These are phyloP conservation scores for Zelostemma sp. DNA, from an alignment of 1,140 invertebrate species.

Conservation along the genomic window DNA sequence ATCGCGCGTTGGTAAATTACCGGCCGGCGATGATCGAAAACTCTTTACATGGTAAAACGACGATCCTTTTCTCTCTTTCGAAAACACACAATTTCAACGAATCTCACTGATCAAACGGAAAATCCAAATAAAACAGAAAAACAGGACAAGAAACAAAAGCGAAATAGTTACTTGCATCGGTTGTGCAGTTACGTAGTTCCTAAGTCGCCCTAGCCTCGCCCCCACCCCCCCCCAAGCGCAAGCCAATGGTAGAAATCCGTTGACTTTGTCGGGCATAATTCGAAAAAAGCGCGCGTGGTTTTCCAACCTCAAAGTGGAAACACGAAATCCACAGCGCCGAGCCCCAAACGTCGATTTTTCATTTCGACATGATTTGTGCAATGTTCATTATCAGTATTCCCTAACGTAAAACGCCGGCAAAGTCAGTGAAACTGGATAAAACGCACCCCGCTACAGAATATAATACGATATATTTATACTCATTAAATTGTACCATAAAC, in stretches of 20 bases:
- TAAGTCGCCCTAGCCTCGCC: constrained; percentile 70
- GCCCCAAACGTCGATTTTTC: constrained; percentile 15
- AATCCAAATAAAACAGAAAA: constrained; percentile 45
- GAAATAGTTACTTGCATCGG: constrained; percentile 70
- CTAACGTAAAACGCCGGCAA: constrained; percentile 8
- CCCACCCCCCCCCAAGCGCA: constrained; percentile 52
- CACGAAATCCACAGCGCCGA: constrained; percentile 17
- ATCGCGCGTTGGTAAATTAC: constrained; percentile 32
- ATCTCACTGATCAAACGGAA: constrained; percentile 2
- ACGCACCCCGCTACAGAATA: constrained; percentile 60
- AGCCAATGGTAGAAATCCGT: constrained; percentile 21
- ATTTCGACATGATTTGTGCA: constrained; percentile 11
- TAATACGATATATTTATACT: constrained; percentile 71
- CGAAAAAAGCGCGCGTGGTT: no score
- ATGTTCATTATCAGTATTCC: constrained; percentile 12
- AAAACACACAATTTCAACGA: constrained; percentile 7
- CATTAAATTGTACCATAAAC: constrained; percentile 68
- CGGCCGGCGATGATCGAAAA: constrained; percentile 28
- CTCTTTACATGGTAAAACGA: no score
- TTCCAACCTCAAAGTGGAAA: no score
- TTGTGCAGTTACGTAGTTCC: constrained; percentile 71
- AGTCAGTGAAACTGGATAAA: constrained; percentile 43
- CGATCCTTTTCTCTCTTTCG: no score
- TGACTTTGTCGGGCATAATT: constrained; percentile 25
- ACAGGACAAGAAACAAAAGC: constrained; percentile 35